A percentile compares a stretch with the other conserved stretches of the same genome.
Evolutionary conservation across 2,888 invertebrate species (phyloP).

Genomic region (Chymomyza caudatula): DNA sequence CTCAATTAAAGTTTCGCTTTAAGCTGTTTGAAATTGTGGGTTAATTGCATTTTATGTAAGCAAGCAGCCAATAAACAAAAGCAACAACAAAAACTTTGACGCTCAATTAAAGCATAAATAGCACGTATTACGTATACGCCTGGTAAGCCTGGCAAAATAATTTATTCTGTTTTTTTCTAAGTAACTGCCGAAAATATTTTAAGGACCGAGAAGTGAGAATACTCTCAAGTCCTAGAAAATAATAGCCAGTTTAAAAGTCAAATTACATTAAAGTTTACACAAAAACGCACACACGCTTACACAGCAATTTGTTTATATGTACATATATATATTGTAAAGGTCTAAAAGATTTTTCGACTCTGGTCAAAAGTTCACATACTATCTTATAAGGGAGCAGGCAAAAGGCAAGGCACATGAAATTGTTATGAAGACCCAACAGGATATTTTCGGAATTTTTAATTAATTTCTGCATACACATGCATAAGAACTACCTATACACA

Average conservation of each 20-base stretch:
- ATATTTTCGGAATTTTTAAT: slow-evolving; percentile 74
- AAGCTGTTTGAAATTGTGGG: neutral
- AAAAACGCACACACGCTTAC: slow-evolving; percentile 14
- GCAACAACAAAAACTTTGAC: slow-evolving; percentile 23
- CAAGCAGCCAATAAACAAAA: slow-evolving; percentile 20
- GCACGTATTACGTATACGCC: slow-evolving; percentile 40
- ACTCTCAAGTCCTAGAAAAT: slow-evolving; percentile 17
- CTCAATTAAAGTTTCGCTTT: neutral
- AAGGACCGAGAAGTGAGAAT: neutral
- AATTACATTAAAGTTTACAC: slow-evolving; percentile 40
- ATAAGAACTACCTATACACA: slow-evolving; percentile 28
- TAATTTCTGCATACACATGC: slow-evolving; percentile 49
- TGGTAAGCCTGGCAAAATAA: slow-evolving; percentile 14
- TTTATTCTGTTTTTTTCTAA: slow-evolving; percentile 23
- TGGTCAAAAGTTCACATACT: slow-evolving; percentile 7
- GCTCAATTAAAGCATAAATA: slow-evolving; percentile 50
- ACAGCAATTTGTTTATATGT: slow-evolving; percentile 11
- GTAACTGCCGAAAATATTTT: neutral
- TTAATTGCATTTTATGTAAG: neutral
- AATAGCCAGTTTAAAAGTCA: slow-evolving; percentile 43
- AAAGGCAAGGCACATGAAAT: slow-evolving; percentile 51
- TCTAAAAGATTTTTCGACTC: slow-evolving; percentile 41
- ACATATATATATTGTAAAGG: neutral
- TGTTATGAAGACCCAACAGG: slow-evolving; percentile 71
- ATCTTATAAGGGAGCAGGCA: slow-evolving; percentile 20